Evolutionary conservation across 2,888 invertebrate genomes (phyloP), one percentile per base, ranked within the genome.

Genomic region (Plagodis dolabraria): DNA sequence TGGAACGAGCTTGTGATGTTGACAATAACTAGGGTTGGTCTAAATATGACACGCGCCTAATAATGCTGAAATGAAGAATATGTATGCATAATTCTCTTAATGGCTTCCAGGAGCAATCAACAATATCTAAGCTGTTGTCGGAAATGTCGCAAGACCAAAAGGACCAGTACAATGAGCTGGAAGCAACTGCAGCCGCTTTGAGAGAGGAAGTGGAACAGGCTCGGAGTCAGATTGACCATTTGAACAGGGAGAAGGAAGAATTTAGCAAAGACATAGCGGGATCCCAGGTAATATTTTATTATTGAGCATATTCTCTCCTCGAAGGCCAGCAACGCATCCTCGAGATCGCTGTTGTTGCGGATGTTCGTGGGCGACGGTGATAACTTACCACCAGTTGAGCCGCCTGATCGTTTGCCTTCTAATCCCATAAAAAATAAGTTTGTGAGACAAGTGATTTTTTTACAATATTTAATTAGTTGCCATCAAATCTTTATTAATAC

Each of bases 191-290:
- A 36, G 83, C 93, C 57, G 85, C 92, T 50, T 76, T 94, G 60
- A 88, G 93, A 46, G 87, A 91, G 53, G 92, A 94, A 64, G 94
- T 93, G 22, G 94, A 96, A 79, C 89, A 93, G 75, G 80, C 93
- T 54, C 93, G 96, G 73, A 92, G 87, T 49, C 94, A 96, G 65
- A 78, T 96, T 5, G 96, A 96, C 71, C 91, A 93, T 44, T 87
- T 97, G 9, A 94, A 92, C 65, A 89, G 92, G 38, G 94, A 95
- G 70, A 96, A 95, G 74, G 93, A 94, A 7, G 94, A 94, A 60
- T 88, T 97, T 46, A 95, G 94, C 74, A 96, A 96, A 75, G 95
- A 95, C 74, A 94, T 96, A 63, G 93, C 94, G 9, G 84, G 93
- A 36, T 95, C 95, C 5, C 94, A 94, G 83, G 94, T 94, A 71